Conservation (phyloP, 2,888 invertebrate species). For the Parnassius glacialis region DNA sequence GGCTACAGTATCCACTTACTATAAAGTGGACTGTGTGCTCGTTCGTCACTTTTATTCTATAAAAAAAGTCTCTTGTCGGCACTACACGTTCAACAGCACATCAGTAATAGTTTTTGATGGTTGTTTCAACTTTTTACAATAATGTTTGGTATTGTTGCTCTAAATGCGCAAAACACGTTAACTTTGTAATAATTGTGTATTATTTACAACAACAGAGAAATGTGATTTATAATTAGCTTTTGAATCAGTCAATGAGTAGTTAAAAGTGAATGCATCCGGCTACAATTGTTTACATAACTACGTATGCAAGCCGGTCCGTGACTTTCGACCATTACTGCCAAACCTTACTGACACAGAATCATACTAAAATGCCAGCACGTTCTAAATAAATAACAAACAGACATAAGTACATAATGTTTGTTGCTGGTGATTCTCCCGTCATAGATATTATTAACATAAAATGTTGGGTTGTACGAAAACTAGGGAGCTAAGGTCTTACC, state of each 20-base stretch:
- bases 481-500: not conserved
- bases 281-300: slow-evolving; percentile 7
- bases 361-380: slow-evolving; percentile 19
- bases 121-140: too few species aligned
- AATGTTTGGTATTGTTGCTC: not conserved
- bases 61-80: too few species aligned
- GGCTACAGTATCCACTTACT: too few species aligned
- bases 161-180: not conserved
- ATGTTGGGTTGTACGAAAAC: not conserved
- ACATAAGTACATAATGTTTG: slow-evolving; percentile 5
- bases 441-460: slow-evolving; percentile 20
- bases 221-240: slow-evolving; percentile 5
- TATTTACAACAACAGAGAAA: slow-evolving; percentile 15
- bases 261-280: not conserved
- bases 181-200: slow-evolving; percentile 4
- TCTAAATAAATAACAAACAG: slow-evolving; percentile 16
- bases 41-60: too few species aligned
- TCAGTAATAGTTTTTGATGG: too few species aligned
- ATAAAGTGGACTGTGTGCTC: too few species aligned
- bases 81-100: too few species aligned
- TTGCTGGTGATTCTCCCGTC: slow-evolving; percentile 10
- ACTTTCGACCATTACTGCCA: slow-evolving; percentile 8
- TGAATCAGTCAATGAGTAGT: slow-evolving; percentile 16
- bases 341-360: slow-evolving; percentile 10
- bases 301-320: slow-evolving; percentile 10